Evolutionary conservation across 2,113 vertebrate species (phyloP).

Genomic region (Nothocercus julius): DNA sequence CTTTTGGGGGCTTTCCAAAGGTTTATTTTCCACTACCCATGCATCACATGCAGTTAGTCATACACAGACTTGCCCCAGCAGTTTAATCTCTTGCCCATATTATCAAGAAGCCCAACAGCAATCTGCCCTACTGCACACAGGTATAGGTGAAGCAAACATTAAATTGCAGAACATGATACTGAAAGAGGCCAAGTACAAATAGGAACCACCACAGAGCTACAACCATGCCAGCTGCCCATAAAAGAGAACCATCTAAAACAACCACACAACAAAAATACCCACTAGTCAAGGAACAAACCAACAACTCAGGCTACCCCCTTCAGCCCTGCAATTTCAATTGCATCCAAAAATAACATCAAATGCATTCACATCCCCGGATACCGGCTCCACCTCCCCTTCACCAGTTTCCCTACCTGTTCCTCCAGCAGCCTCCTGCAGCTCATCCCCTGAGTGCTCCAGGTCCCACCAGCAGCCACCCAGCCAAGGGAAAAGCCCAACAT

Average conservation of each 20-base stretch:
- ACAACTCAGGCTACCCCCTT: neutral
- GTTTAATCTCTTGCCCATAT: neutral
- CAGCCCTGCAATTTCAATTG: neutral
- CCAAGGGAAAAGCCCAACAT: fast-evolving
- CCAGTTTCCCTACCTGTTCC: neutral
- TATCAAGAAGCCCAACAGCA: neutral
- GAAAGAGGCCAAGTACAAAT: neutral
- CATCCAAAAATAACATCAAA: neutral
- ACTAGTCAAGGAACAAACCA: neutral
- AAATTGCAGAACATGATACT: neutral
- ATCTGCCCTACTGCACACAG: neutral
- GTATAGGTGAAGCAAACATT: neutral
- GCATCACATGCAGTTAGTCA: neutral
- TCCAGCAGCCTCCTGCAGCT: neutral
- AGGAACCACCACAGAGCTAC: fast-evolving
- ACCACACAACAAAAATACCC: neutral
- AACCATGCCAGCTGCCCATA: neutral
- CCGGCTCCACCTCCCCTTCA: too few species aligned
- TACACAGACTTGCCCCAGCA: neutral
- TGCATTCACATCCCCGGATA: neutral
- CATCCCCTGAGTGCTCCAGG: neutral
- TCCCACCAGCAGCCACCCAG: neutral
- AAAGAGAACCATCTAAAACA: neutral
- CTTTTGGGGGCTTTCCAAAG: neutral
- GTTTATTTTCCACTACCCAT: neutral